phyloP scores from a whole-genome alignment of 2,797 vertebrate genomes.

The Catamblyrhynchus diadema region DNA sequence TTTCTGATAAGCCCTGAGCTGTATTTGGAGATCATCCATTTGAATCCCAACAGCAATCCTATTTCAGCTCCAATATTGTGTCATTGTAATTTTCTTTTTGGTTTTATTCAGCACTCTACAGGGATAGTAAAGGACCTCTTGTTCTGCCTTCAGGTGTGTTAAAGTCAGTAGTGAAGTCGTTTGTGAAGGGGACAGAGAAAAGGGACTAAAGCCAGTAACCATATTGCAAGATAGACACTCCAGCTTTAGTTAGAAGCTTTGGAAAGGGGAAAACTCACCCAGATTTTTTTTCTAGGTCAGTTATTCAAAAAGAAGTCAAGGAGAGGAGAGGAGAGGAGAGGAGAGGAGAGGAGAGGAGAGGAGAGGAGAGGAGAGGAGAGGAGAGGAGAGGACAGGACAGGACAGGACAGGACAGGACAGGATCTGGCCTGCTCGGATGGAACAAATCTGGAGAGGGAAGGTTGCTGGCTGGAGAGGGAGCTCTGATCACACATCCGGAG shows the following conservation, averaged over 20 bases:
- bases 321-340: neutral
- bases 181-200: neutral
- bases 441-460: neutral
- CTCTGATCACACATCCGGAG: neutral
- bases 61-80: neutral
- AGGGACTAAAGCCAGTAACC: neutral
- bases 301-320: neutral
- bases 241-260: neutral
- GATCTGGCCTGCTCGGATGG: fast-evolving
- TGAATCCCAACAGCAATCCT: neutral
- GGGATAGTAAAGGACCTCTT: neutral
- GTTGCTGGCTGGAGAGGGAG: neutral
- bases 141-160: neutral
- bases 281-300: neutral
- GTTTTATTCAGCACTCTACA: neutral
- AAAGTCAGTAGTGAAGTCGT: neutral
- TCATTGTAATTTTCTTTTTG: neutral
- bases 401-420: no score
- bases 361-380: neutral
- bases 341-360: neutral
- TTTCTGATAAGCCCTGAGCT: neutral
- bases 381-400: no score
- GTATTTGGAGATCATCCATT: neutral
- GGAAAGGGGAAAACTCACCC: neutral
- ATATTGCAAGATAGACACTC: neutral